These are phyloP conservation scores for Semotilus atromaculatus DNA, from an alignment of 2,797 vertebrate genomes.

Conservation along the genomic window DNA sequence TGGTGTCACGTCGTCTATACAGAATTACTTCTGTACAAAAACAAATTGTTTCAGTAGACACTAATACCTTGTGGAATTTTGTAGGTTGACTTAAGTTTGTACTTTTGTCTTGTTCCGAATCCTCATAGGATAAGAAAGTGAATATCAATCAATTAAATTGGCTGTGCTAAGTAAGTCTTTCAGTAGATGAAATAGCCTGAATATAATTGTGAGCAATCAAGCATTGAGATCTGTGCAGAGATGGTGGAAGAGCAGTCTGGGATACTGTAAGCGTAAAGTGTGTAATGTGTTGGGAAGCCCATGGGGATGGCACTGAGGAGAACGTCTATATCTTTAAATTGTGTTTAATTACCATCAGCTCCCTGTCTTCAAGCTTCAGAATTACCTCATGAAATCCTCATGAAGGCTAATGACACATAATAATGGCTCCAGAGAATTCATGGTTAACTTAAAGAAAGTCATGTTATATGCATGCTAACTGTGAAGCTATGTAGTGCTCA, in stretches of 20 bases:
- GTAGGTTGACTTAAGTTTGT: not conserved
- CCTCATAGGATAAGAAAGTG: not conserved
- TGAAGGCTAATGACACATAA: constrained; percentile 70
- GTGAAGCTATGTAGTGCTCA: constrained; percentile 54
- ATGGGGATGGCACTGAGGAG: constrained; percentile 40
- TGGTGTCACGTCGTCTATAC: not conserved
- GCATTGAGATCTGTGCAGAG: constrained; percentile 36
- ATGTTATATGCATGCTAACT: constrained; percentile 45
- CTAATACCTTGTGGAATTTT: not conserved
- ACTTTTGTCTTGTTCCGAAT: not conserved
- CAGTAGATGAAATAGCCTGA: constrained; percentile 11
- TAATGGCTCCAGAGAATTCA: constrained; percentile 57
- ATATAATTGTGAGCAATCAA: constrained; percentile 24
- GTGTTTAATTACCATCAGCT: constrained; percentile 59
- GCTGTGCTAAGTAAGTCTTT: constrained; percentile 1
- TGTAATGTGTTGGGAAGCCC: constrained; percentile 40
- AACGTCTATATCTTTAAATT: constrained; percentile 54
- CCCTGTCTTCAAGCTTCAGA: constrained; percentile 34
- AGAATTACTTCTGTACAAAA: not conserved
- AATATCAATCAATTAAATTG: constrained; percentile 3
- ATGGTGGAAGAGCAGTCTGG: not conserved
- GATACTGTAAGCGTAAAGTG: constrained; percentile 14
- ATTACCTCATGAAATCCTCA: constrained; percentile 69
- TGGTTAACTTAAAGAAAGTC: constrained; percentile 53
- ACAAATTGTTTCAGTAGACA: not conserved